These are phyloP conservation scores for Idaea biselata DNA, from an alignment of 2,888 invertebrate species.

Conservation along the genomic window DNA sequence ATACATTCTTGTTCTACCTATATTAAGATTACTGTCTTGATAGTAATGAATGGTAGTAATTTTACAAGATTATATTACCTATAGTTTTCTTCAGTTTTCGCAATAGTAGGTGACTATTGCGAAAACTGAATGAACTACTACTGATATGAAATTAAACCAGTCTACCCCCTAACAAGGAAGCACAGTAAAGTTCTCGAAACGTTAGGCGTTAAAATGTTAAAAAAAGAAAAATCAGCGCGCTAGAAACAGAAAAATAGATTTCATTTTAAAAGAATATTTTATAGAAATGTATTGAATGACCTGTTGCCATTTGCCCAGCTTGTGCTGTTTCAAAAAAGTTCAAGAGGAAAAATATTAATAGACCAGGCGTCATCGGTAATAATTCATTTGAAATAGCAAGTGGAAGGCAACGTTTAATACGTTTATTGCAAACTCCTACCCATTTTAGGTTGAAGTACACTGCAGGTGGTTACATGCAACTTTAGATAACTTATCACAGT, in stretches of 20 bases:
- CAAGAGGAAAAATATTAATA: conserved; percentile 52
- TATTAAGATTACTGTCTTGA: no score
- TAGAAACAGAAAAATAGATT: no score
- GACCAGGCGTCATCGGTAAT: conserved; percentile 50
- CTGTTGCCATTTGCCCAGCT: conserved; percentile 38
- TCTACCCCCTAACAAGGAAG: no score
- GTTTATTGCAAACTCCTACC: conserved; percentile 15
- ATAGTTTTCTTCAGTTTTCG: no score
- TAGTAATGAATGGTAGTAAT: no score
- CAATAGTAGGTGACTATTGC: no score
- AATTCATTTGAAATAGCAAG: conserved; percentile 54
- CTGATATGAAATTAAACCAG: no score
- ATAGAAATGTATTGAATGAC: conserved; percentile 35
- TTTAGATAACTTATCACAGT: conserved; percentile 18
- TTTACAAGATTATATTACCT: no score
- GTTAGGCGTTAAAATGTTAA: background rate
- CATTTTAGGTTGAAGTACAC: conserved; percentile 22
- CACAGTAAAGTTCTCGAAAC: no score
- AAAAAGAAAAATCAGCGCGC: background rate
- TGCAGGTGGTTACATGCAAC: conserved; percentile 22
- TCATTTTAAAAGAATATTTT: no score
- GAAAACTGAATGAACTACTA: no score
- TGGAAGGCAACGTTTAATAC: conserved; percentile 29
- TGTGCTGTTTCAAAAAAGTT: conserved; percentile 51
- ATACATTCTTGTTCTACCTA: no score